phyloP scores from a whole-genome alignment of 2,113 vertebrate species.

The Sapajus apella region DNA sequence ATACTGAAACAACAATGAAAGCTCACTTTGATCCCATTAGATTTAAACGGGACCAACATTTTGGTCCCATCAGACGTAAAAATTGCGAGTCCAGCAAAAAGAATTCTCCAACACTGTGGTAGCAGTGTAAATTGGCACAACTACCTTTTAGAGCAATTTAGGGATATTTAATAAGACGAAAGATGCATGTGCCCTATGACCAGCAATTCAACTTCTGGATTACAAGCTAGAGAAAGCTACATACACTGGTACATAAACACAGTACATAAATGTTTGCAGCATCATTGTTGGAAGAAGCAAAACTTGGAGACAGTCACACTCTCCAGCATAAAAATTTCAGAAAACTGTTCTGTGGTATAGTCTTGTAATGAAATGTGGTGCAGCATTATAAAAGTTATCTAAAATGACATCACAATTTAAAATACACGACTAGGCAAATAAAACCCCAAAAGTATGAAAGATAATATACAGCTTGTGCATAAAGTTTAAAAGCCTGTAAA shows the following conservation, averaged over 20 bases:
- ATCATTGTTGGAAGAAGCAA: background rate
- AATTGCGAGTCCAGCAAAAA: background rate
- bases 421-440: background rate
- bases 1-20: background rate
- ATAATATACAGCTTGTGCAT: background rate
- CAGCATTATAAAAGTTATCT: background rate
- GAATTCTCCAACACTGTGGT: background rate
- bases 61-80: background rate
- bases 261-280: rapidly evolving
- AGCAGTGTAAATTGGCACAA: background rate
- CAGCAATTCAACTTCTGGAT: background rate
- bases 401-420: background rate
- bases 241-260: background rate
- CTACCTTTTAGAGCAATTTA: background rate
- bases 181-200: background rate
- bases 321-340: background rate
- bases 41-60: background rate
- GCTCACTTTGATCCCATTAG: no score
- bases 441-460: background rate
- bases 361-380: background rate
- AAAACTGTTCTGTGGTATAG: background rate
- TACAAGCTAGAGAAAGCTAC: background rate
- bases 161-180: background rate
- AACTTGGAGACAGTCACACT: background rate
- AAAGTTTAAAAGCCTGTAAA: background rate